Base-by-base conservation (phyloP, 2,888 invertebrate species). In the Aromia moschata region DNA sequence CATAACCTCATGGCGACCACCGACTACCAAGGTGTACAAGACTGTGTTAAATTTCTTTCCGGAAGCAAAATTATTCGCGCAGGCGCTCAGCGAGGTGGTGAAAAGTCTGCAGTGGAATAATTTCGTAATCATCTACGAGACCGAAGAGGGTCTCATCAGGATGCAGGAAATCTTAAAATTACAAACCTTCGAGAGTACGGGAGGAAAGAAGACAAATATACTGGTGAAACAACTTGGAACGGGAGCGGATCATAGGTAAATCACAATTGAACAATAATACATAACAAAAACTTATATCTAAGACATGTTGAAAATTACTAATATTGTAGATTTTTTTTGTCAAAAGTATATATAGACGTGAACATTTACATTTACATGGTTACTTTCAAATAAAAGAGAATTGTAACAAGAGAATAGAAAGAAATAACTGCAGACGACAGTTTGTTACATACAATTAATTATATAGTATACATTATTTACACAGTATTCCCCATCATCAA, bases 81-180 rank as follows among this genome's bases (percentile, higher is more conserved):
- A 84, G 79, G 71, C 88, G 0, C 85, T 87, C 58, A 86, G 88
- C 1, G 86, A 87, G 30, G 83, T 92, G 7, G 85, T 93, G 1
- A 83, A 84, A 58, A 84, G 86, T 55, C 86, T 90, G 81, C 83
- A 87, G 57, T 95, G 93, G 93, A 86, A 86, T 53, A 85, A 85
- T 62, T 93, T 91, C 74, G 89, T 91, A 1, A 85, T 93, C 46
- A 81, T 94, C 12, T 95, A 94, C 71, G 92, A 95, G 75, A 85
- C 86, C 51, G 85, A 90, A 59, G 88, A 89, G 57, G 90, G 93
- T 75, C 81, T 94, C 47, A 83, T 89, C 43, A 85, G 91, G 62
- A 80, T 94, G 11, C 93, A 93, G 75, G 92, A 92, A 74, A 85
- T 94, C 52, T 81, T 96, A 57, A 90, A 93, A 77, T 31, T 75